Percentiles rank a stretch among this genome's conserved stretches.
Conservation (phyloP, 2,797 vertebrate species). For the Tokudaia tokunoshimensis region DNA sequence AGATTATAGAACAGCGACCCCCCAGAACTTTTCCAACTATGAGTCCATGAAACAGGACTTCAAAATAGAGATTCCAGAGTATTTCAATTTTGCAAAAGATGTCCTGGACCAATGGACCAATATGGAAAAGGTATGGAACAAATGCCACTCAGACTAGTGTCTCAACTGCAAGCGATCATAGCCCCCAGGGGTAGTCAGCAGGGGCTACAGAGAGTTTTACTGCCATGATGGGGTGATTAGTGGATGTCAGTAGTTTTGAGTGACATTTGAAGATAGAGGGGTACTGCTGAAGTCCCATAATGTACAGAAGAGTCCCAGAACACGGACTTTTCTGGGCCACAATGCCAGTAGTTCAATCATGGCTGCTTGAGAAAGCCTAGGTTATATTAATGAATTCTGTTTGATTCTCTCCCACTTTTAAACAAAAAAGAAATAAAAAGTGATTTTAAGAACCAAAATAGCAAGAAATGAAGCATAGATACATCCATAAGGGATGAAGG, state of each 20-base stretch:
- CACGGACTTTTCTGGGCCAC: background rate
- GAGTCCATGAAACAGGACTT: conserved; percentile 86
- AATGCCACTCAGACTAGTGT: background rate
- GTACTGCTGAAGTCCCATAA: background rate
- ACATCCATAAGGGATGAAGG: background rate
- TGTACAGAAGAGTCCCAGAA: background rate
- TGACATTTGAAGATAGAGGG: background rate
- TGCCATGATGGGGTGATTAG: background rate
- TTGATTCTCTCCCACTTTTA: conserved; percentile 6
- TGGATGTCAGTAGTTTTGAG: background rate
- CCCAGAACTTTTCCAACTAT: conserved; percentile 90
- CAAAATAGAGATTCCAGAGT: conserved; percentile 87
- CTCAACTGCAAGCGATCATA: background rate
- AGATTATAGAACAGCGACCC: background rate
- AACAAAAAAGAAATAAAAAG: conserved; percentile 3
- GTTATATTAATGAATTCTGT: conserved; percentile 20
- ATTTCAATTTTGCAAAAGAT: conserved; percentile 92
- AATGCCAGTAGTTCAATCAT: background rate
- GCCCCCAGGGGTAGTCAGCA: background rate
- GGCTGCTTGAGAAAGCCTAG: background rate
- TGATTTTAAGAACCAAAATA: conserved; percentile 20
- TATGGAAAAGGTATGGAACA: conserved; percentile 88
- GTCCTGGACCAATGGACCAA: conserved; percentile 91
- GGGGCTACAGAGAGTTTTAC: conserved; percentile 5
- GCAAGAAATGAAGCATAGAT: conserved; percentile 1